Evolutionary conservation across 53 echinoderm and acorn worm genomes (phyloP).

Genomic region (Paelopatides confundens): DNA sequence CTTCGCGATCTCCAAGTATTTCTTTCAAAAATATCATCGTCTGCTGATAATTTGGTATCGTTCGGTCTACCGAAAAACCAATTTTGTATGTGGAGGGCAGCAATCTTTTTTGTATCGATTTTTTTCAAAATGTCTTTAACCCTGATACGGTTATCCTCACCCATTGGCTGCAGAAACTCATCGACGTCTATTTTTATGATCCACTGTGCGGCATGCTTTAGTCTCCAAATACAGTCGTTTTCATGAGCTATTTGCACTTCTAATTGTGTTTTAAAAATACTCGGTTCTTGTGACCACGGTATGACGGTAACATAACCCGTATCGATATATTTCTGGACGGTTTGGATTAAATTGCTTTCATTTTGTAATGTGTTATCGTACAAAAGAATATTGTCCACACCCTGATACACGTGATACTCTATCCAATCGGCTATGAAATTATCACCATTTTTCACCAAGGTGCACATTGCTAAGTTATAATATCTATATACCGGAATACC

Average conservation of each 20-base stretch:
- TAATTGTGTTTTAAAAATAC: conserved; percentile 68
- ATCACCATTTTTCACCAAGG: conserved; percentile 78
- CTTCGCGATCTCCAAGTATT: conserved; percentile 72
- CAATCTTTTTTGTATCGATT: conserved; percentile 51
- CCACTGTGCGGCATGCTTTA: conserved; percentile 71
- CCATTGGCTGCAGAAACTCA: conserved; percentile 91
- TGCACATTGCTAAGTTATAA: conserved; percentile 73
- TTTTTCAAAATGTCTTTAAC: conserved; percentile 72
- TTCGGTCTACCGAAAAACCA: conserved; percentile 92
- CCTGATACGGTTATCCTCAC: conserved; percentile 43
- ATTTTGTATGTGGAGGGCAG: conserved; percentile 70
- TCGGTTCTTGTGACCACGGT: conserved; percentile 75
- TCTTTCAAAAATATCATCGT: conserved; percentile 62
- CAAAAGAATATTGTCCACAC: conserved; percentile 78
- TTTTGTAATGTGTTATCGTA: conserved; percentile 79
- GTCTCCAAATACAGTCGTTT: conserved; percentile 92
- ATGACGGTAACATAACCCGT: conserved; percentile 77
- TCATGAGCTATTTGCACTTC: conserved; percentile 91
- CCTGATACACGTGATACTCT: conserved; percentile 69
- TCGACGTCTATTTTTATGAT: conserved; percentile 92
- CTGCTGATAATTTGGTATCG: background rate
- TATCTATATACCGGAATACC: conserved; percentile 34
- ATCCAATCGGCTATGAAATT: conserved; percentile 78
- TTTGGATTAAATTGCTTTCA: conserved; percentile 50
- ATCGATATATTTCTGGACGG: conserved; percentile 62